Evolutionary conservation across 2,888 invertebrate genomes (phyloP), one percentile per base, ranked within the genome.

Genomic region (Atrina japonica): DNA sequence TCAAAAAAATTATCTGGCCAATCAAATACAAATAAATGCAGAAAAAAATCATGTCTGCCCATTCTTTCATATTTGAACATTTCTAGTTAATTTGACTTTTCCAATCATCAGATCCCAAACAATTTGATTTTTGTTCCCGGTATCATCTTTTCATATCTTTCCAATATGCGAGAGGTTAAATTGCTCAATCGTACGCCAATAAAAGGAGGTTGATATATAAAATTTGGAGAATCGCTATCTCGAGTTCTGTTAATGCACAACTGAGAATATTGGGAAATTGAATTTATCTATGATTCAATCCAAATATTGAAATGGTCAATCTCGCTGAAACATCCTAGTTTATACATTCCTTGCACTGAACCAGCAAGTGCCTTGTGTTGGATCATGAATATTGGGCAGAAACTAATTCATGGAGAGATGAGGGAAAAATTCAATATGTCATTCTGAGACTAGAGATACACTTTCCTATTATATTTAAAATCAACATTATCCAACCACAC

Each of bases 401-500:
- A 64, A 69, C 69, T 58, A 69, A 69, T 69, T 69, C 58, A 56
- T 49, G 63, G 35, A n/a, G 29, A 25, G 49, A 47, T 49, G 49
- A 60, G 58, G 50, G 65, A 70, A 76, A 73, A 72, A 67, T 70
- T 60, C 80, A 80, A 76, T 80, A 75, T 76, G 77, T 76, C 70
- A 71, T 70, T 65, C 65, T 66, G 70, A 47, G 73, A 73, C 71
- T 66, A 68, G 50, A 40, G 68, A 66, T 70, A 64, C 61, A 73
- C 71, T 72, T 70, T 69, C 76, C 71, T 72, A 78, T 81, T 77
- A 78, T 81, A 80, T 82, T 78, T 80, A 80, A 76, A 78, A 82
- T 77, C 76, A 77, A 72, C 82, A 76, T 82, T 77, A 82, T 73
- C 63, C 77, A 76, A 75, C 70, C 61, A 53, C 45, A 21, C 53